phyloP scores from a whole-genome alignment of 2,888 invertebrate species.

The Lithophane socia region DNA sequence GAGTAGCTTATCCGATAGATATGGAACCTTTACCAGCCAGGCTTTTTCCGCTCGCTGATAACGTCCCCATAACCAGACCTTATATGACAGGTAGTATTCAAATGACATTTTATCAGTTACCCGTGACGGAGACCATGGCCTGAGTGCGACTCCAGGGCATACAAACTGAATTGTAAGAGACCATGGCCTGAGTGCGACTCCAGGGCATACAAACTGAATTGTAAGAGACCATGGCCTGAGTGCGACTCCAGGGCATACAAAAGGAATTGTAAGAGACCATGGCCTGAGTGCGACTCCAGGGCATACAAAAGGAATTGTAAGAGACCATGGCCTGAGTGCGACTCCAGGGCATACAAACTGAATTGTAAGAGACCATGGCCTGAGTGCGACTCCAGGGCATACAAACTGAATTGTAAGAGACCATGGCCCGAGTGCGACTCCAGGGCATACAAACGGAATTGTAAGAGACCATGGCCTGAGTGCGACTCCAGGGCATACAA shows the following conservation, averaged over 20 bases:
- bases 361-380: neutral
- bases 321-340: no score
- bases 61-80: neutral
- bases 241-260: neutral
- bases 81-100: neutral
- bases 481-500: no score
- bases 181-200: no score
- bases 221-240: no score
- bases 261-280: no score
- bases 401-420: no score
- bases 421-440: neutral
- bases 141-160: neutral
- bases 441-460: no score
- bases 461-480: neutral
- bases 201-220: neutral
- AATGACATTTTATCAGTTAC: neutral
- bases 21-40: neutral
- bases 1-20: constrained; percentile 9
- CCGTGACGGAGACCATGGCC: neutral
- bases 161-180: no score
- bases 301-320: neutral
- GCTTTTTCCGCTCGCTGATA: neutral
- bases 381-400: neutral
- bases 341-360: neutral
- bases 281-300: no score